Base-by-base conservation (phyloP, 2,113 vertebrate species). In the Clarias gariepinus region DNA sequence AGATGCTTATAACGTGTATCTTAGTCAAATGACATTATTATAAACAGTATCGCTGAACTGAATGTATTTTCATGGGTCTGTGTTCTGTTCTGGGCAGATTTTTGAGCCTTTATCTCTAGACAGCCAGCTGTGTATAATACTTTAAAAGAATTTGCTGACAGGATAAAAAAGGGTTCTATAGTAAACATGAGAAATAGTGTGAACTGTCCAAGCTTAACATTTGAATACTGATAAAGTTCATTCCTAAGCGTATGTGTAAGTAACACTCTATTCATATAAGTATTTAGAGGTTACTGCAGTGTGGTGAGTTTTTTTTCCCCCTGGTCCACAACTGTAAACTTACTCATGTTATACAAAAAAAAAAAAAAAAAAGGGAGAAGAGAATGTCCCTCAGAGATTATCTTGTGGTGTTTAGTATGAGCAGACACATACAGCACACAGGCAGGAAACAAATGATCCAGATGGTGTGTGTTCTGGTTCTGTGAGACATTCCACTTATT, bases 31-130 rank as follows among this genome's bases (percentile, higher is more conserved):
- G 23, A 63, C 9, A 47, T 57, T 33, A 36, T 68, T 79, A 41
- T n/a, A 25, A 64, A n/a, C 18, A 21, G 1, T 4, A 41, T 18
- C 23, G 60, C 71, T 53, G 25, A n/a, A 66, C 3, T 78, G 73
- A 85, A 78, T 23, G 13, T 41, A 47, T 85, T 68, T 3, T 63
- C n/a, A 53, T 82, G 66, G 53, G 10, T 66, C 18, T n/a, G 47
- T 78, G 84, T 79, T 53, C 23, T 55, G n/a, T 16, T 85, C 4
- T 25, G 30, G 74, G 74, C 47, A 66, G n/a, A n/a, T 28, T 36
- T 53, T 79, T 86, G 13, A 58, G 36, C 36, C n/a, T 61, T 81
- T 81, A 74, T 82, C 47, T 82, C 63, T 58, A 10, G 61, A 52
- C 78, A 16, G 68, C 36, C 68, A 68, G 55, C 58, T 36, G 33